A percentile compares a stretch with the other conserved stretches of the same genome.
Evolutionary conservation across 2,797 vertebrate genomes (phyloP).

Genomic region (Diceros bicornis): DNA sequence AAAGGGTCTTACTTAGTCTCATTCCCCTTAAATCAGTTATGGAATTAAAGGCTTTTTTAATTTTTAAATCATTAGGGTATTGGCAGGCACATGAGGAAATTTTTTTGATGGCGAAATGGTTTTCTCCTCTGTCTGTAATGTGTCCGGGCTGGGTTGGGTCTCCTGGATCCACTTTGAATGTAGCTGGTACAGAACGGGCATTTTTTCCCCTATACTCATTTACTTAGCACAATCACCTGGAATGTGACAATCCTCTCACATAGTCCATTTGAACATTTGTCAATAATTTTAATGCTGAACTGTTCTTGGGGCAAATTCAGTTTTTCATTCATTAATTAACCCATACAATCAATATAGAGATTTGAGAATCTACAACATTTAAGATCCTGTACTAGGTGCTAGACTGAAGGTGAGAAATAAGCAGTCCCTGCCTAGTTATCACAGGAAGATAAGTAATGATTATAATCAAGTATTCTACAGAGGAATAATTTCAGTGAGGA

Average conservation of each 20-base stretch:
- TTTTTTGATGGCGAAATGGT: background rate
- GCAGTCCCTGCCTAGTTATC: background rate
- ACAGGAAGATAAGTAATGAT: background rate
- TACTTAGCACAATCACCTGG: background rate
- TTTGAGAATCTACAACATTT: background rate
- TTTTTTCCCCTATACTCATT: background rate
- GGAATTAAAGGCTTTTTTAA: background rate
- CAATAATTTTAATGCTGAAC: background rate
- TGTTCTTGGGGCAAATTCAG: background rate
- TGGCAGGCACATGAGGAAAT: background rate
- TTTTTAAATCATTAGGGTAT: background rate
- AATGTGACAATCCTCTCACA: background rate
- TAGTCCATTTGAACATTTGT: background rate
- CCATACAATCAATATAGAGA: background rate
- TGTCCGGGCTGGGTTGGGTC: too few relatives aligned
- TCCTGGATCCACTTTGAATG: background rate
- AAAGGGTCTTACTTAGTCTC: background rate
- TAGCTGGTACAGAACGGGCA: background rate
- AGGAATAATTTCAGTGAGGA: background rate
- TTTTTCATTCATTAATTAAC: conserved; percentile 2
- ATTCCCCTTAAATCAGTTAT: background rate
- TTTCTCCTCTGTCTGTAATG: background rate
- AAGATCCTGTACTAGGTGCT: background rate
- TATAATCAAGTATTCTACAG: background rate
- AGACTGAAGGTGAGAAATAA: conserved; percentile 6